A percentile compares a stretch with the other conserved stretches of the same genome.
phyloP scores from a whole-genome alignment of 2,888 invertebrate species.

The Flabesymbios commensalis region DNA sequence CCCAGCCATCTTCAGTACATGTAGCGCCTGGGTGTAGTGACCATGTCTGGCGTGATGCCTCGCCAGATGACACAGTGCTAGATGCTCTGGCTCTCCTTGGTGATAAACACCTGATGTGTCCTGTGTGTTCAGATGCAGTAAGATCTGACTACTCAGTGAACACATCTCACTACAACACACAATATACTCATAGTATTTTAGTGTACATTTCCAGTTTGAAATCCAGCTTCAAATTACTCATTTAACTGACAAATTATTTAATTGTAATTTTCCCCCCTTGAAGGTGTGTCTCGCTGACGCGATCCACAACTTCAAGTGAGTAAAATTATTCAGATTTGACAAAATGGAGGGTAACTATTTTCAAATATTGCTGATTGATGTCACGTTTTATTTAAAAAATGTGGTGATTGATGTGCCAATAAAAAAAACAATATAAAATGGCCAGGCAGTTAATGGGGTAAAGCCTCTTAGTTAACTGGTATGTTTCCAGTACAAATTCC shows the following conservation, averaged over 20 bases:
- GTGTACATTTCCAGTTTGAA: neutral
- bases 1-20: constrained; percentile 70
- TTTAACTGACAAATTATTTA: too few relatives aligned
- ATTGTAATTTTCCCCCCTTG: too few relatives aligned
- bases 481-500: too few relatives aligned
- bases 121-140: constrained; percentile 78
- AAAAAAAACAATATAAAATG: too few relatives aligned
- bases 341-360: too few relatives aligned
- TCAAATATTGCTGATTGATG: too few relatives aligned
- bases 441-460: too few relatives aligned
- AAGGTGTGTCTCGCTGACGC: too few relatives aligned
- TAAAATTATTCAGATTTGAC: too few relatives aligned
- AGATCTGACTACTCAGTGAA: constrained; percentile 77
- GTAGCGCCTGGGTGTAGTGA: constrained; percentile 67
- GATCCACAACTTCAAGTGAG: too few relatives aligned
- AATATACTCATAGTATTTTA: neutral
- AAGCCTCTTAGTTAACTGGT: too few relatives aligned
- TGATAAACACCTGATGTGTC: constrained; percentile 63
- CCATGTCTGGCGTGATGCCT: constrained; percentile 67
- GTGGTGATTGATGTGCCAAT: neutral
- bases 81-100: constrained; percentile 73
- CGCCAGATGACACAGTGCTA: constrained; percentile 73
- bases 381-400: neutral
- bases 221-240: neutral
- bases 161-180: constrained; percentile 70